phyloP scores from a whole-genome alignment of 2,888 invertebrate genomes.

The Ophion ventricosus region DNA sequence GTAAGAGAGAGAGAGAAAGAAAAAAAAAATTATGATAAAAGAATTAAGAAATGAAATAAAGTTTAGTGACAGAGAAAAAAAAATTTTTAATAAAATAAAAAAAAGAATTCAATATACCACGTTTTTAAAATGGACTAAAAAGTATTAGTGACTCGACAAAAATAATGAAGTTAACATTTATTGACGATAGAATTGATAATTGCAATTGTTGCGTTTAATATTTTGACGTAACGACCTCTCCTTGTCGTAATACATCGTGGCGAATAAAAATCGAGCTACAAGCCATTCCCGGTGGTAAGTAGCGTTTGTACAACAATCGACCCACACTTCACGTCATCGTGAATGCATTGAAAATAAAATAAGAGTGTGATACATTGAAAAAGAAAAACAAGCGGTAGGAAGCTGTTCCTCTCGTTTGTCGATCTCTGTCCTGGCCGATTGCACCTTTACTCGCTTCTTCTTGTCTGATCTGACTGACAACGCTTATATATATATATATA shows the following conservation, averaged over 20 bases:
- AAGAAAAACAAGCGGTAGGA: not conserved
- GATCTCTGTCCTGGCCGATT: conserved; percentile 18
- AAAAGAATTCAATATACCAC: too few relatives aligned
- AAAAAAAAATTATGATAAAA: too few relatives aligned
- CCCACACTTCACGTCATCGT: conserved; percentile 49
- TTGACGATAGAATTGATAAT: not conserved
- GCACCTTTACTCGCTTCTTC: conserved; percentile 22
- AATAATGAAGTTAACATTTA: not conserved
- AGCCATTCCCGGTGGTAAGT: conserved; percentile 25
- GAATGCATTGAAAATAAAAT: conserved; percentile 26
- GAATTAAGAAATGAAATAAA: too few relatives aligned
- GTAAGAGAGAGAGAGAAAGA: too few relatives aligned
- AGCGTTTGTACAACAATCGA: conserved; percentile 40
- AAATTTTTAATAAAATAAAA: too few relatives aligned
- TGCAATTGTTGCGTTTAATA: not conserved
- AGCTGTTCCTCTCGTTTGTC: conserved; percentile 14
- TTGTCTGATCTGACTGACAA: conserved; percentile 35
- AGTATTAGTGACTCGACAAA: not conserved
- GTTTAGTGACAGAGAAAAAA: too few relatives aligned
- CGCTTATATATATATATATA: not conserved
- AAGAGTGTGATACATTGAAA: not conserved
- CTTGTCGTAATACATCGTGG: conserved; percentile 5
- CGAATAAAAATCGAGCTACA: conserved; percentile 34
- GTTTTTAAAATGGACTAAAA: too few relatives aligned
- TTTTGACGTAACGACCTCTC: not conserved